Percentiles rank a stretch among this genome's conserved stretches.
Evolutionary conservation across 2,797 vertebrate species (phyloP).

Genomic region (Silurus lanzhouensis): DNA sequence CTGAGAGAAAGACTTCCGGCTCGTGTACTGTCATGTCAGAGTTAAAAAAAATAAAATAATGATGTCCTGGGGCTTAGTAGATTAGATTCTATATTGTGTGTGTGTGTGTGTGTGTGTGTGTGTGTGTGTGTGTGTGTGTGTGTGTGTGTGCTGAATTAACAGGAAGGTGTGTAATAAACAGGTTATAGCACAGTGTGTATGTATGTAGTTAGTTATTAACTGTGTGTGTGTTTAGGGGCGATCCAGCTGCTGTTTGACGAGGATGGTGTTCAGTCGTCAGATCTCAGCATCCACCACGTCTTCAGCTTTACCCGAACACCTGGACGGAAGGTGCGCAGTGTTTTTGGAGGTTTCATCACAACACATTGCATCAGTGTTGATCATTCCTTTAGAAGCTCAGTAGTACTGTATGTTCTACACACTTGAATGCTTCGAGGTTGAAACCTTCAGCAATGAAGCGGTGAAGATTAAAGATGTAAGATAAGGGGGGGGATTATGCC

Average conservation of each 20-base stretch:
- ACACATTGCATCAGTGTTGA: too few relatives aligned
- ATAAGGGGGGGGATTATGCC: not conserved
- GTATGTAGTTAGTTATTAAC: not conserved
- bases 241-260: conserved; percentile 82
- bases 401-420: too few relatives aligned
- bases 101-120: too few relatives aligned
- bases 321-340: conserved; percentile 78
- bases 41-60: too few relatives aligned
- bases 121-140: too few relatives aligned
- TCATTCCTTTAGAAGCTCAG: too few relatives aligned
- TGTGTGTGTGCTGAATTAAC: too few relatives aligned
- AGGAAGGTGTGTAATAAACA: too few relatives aligned
- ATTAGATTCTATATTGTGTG: too few relatives aligned
- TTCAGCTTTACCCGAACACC: conserved; percentile 76
- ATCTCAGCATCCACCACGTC: conserved; percentile 79
- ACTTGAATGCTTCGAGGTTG: not conserved
- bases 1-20: too few relatives aligned
- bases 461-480: not conserved
- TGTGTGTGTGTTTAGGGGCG: conserved; percentile 70
- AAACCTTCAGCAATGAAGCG: not conserved
- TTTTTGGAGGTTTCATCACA: not conserved
- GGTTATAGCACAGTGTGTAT: conserved; percentile 4
- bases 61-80: too few relatives aligned
- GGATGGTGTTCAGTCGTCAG: conserved; percentile 75
- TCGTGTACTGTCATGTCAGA: too few relatives aligned